Percentiles rank a stretch among this genome's conserved stretches.
Evolutionary conservation across 64 coral and sea anemone species (phyloP).

Genomic region (Stichodactyla helianthus): DNA sequence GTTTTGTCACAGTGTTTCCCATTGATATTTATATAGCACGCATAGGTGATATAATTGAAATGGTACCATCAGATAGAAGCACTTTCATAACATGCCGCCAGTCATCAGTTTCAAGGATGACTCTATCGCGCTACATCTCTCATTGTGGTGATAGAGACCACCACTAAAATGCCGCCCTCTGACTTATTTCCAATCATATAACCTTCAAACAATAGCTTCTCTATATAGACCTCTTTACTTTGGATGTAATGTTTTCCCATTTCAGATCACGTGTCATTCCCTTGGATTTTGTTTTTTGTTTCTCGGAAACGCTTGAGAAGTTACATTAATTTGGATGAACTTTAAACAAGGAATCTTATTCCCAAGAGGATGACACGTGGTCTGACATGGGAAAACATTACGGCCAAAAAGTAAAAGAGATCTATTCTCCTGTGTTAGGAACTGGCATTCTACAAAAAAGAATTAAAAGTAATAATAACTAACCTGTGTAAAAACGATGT

Average conservation of each 20-base stretch:
- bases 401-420: too few relatives aligned
- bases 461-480: not conserved
- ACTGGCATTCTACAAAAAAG: not conserved
- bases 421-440: too few relatives aligned
- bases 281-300: too few relatives aligned
- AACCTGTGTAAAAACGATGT: slow-evolving; percentile 80
- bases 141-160: not conserved
- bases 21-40: not conserved
- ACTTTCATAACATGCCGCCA: not conserved
- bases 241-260: too few relatives aligned
- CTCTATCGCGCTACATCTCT: not conserved
- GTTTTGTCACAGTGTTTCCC: not conserved
- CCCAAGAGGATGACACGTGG: too few relatives aligned
- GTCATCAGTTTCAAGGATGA: not conserved
- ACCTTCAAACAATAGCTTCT: too few relatives aligned
- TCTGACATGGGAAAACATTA: too few relatives aligned
- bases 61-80: not conserved
- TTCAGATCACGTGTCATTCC: too few relatives aligned
- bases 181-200: not conserved
- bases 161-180: not conserved
- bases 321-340: too few relatives aligned
- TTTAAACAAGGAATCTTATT: too few relatives aligned
- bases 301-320: too few relatives aligned
- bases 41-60: not conserved
- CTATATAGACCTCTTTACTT: too few relatives aligned